Percentiles rank a stretch among this genome's conserved stretches.
Evolutionary conservation across 2,888 invertebrate genomes (phyloP).

Genomic region (Tetrapedia diversipes): DNA sequence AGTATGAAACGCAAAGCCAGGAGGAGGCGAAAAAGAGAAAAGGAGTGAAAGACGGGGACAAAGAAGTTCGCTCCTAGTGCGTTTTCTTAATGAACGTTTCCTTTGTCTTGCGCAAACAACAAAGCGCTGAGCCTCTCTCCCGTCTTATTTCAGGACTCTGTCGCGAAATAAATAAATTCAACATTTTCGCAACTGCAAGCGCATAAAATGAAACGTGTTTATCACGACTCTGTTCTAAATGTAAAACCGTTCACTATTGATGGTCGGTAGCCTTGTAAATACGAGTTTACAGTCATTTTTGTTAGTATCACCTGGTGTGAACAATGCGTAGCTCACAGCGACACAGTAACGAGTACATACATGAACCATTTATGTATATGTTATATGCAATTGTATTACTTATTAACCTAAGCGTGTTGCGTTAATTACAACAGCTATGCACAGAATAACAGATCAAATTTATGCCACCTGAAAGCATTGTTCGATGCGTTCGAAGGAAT

Average conservation of each 20-base stretch:
- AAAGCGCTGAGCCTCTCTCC: conserved; percentile 68
- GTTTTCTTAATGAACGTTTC: conserved; percentile 80
- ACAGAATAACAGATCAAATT: too few relatives aligned
- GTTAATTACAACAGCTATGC: too few relatives aligned
- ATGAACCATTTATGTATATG: too few relatives aligned
- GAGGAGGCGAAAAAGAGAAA: conserved; percentile 47
- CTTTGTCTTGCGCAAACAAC: conserved; percentile 79
- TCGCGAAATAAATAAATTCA: conserved; percentile 67
- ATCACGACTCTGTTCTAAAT: not conserved
- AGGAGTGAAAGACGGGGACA: conserved; percentile 55
- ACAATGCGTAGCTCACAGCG: too few relatives aligned
- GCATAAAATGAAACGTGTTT: not conserved
- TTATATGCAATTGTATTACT: too few relatives aligned
- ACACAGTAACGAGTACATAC: too few relatives aligned
- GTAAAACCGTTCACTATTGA: too few relatives aligned
- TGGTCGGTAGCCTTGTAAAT: too few relatives aligned
- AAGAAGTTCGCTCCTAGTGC: conserved; percentile 77
- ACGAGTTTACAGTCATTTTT: too few relatives aligned
- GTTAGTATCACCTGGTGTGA: too few relatives aligned
- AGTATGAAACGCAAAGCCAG: conserved; percentile 50
- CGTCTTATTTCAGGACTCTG: conserved; percentile 62
- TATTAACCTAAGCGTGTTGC: too few relatives aligned
- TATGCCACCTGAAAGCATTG: too few relatives aligned
- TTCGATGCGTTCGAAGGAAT: not conserved
- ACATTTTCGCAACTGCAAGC: conserved; percentile 41